Evolutionary conservation across 2,113 vertebrate genomes (phyloP).

Genomic region (Atrichornis clamosus): DNA sequence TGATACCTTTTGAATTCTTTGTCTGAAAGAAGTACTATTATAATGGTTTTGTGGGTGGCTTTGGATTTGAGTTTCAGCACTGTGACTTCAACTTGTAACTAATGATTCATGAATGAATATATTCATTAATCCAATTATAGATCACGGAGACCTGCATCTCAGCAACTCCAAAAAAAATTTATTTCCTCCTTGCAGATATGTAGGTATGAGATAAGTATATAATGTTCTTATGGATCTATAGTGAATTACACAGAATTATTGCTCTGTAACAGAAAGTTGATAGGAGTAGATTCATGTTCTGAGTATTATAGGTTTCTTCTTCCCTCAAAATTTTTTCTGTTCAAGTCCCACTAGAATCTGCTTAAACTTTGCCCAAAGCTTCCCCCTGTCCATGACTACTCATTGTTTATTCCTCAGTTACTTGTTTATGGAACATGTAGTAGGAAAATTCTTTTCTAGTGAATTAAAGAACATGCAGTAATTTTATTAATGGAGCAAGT

Average conservation of each 20-base stretch:
- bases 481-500: background rate
- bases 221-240: background rate
- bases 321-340: background rate
- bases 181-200: background rate
- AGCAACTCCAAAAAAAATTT: background rate
- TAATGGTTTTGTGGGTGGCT: background rate
- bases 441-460: background rate
- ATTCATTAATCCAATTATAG: constrained; percentile 27
- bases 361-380: background rate
- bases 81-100: background rate
- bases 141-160: background rate
- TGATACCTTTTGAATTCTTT: background rate
- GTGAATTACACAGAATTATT: constrained; percentile 5
- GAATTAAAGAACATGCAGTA: background rate
- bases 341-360: background rate
- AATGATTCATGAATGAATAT: constrained; percentile 3
- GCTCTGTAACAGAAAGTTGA: background rate
- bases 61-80: background rate
- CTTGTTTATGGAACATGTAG: background rate
- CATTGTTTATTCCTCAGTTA: background rate
- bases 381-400: background rate
- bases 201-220: background rate
- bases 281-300: background rate
- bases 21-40: background rate
- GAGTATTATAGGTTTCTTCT: background rate